A percentile compares a stretch with the other conserved stretches of the same genome.
These are phyloP conservation scores for Melipona quadrifasciata DNA, from an alignment of 1,140 invertebrate species.

Conservation along the genomic window DNA sequence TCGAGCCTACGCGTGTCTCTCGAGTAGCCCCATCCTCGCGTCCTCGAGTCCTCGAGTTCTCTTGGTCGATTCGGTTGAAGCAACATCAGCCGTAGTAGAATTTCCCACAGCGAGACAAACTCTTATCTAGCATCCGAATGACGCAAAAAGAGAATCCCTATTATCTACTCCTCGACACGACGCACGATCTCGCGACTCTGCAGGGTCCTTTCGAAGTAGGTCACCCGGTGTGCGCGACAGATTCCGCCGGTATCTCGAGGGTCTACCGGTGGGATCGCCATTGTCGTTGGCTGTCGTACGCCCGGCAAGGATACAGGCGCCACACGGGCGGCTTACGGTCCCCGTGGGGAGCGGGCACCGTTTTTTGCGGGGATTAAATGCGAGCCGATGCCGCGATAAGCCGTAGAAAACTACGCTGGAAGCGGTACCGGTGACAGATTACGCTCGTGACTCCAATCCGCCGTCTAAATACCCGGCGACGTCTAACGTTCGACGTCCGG, in stretches of 20 bases:
- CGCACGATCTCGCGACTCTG: accelerated
- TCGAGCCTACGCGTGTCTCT: background rate
- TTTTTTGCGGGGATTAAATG: constrained; percentile 79
- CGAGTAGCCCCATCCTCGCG: background rate
- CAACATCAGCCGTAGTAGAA: too few species aligned
- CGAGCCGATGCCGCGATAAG: constrained; percentile 80
- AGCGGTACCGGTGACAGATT: constrained; percentile 80
- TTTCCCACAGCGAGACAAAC: too few species aligned
- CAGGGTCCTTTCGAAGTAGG: constrained; percentile 39
- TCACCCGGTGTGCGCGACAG: constrained; percentile 59
- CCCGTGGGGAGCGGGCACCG: constrained; percentile 67
- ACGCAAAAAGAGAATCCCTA: too few species aligned
- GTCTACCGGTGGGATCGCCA: constrained; percentile 55
- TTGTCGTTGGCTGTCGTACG: constrained; percentile 67
- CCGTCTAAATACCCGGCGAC: constrained; percentile 15
- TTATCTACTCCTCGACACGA: background rate
- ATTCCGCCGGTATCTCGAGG: constrained; percentile 54
- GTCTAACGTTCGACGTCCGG: constrained; percentile 3
- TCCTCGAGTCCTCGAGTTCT: background rate
- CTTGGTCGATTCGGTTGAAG: too few species aligned
- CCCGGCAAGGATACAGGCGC: constrained; percentile 74
- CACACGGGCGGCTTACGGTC: constrained; percentile 76
- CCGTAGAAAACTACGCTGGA: constrained; percentile 76
- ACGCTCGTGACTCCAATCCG: constrained; percentile 68
- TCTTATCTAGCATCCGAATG: too few species aligned